phyloP scores from a whole-genome alignment of 2,113 vertebrate genomes.

The Alouatta palliata region DNA sequence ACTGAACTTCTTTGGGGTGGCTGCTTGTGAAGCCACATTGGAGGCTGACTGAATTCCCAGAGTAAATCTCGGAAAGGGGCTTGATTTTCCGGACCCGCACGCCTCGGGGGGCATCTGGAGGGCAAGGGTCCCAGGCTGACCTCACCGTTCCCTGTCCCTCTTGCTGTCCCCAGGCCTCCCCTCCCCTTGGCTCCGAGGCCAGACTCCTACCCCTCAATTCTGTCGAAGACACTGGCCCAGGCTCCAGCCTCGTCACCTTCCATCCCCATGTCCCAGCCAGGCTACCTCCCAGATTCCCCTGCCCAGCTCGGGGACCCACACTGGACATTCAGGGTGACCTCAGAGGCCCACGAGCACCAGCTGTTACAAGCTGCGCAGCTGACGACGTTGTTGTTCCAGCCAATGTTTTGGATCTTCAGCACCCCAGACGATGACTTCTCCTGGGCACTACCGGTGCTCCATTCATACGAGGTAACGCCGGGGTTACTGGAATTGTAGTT shows the following conservation, averaged over 20 bases:
- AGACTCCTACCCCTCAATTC: neutral
- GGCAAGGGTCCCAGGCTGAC: constrained; percentile 12
- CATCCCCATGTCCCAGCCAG: neutral
- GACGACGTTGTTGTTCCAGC: neutral
- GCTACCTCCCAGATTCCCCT: neutral
- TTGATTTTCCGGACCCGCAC: neutral
- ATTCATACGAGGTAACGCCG: neutral
- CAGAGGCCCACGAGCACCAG: neutral
- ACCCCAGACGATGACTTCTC: fast-evolving
- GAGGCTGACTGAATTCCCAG: neutral
- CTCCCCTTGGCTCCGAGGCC: neutral
- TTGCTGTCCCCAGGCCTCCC: neutral
- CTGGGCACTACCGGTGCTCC: fast-evolving
- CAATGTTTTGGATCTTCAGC: neutral
- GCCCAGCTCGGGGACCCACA: constrained; percentile 46
- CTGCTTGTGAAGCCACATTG: constrained; percentile 37
- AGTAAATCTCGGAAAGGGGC: neutral
- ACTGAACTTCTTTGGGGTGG: neutral
- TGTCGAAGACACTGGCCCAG: neutral
- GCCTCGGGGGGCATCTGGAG: constrained; percentile 65
- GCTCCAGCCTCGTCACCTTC: neutral
- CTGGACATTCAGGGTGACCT: constrained; percentile 47
- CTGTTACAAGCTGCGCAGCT: constrained; percentile 53
- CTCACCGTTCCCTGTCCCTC: neutral
- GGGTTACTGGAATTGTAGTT: constrained; percentile 74